Evolutionary conservation across 1,140 invertebrate genomes (phyloP).

Genomic region (Neodiprion fabricii): DNA sequence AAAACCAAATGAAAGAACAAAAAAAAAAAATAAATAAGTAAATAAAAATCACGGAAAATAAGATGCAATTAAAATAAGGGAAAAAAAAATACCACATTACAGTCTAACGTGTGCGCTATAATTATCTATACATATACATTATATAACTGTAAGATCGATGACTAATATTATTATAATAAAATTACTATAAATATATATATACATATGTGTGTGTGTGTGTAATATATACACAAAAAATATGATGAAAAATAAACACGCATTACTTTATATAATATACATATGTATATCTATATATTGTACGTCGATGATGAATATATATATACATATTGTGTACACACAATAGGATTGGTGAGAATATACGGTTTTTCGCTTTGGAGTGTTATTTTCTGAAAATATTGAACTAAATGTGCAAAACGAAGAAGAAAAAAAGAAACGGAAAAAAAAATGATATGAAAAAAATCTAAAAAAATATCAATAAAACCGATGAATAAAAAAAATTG

Average conservation of each 20-base stretch:
- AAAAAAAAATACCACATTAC: constrained; percentile 23
- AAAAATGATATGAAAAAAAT: neutral
- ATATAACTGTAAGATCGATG: too few relatives aligned
- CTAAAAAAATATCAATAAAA: constrained; percentile 61
- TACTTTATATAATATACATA: constrained; percentile 58
- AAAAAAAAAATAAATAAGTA: neutral
- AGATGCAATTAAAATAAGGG: constrained; percentile 46
- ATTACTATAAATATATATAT: too few relatives aligned
- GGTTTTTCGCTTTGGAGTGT: constrained; percentile 65
- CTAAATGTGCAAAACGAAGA: constrained; percentile 63
- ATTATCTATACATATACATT: too few relatives aligned
- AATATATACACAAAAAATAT: too few relatives aligned
- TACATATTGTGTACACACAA: constrained; percentile 60
- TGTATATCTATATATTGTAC: constrained; percentile 60
- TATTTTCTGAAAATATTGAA: constrained; percentile 66
- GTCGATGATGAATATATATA: constrained; percentile 55
- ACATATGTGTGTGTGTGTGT: too few relatives aligned
- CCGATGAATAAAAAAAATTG: constrained; percentile 55
- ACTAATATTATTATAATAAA: too few relatives aligned
- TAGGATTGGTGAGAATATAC: constrained; percentile 61
- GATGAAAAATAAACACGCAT: too few relatives aligned
- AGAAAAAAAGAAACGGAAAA: constrained; percentile 55
- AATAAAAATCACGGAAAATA: constrained; percentile 35
- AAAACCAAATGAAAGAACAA: too few relatives aligned
- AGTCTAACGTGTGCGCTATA: constrained; percentile 62